Conservation (phyloP, 1,140 invertebrate species). For the Lysiphlebus fabarum region DNA sequence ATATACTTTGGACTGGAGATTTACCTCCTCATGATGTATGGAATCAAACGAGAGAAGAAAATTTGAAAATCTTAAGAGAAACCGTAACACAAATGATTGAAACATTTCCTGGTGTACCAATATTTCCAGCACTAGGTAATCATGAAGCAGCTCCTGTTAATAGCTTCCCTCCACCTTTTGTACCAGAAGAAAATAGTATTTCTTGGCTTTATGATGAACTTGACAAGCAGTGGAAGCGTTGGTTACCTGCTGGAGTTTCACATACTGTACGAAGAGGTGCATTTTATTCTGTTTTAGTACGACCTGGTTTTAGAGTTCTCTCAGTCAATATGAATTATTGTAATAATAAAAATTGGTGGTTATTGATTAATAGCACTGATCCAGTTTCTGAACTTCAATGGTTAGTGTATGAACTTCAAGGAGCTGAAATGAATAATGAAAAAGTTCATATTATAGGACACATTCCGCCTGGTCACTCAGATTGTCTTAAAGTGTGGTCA, state of each 20-base stretch:
- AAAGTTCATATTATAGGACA: conserved; percentile 98
- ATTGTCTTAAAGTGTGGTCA: conserved; percentile 91
- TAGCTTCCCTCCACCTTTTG: conserved; percentile 88
- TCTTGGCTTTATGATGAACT: conserved; percentile 92
- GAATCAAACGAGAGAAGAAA: conserved; percentile 91
- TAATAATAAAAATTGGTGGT: conserved; percentile 97
- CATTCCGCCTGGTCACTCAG: conserved; percentile 90
- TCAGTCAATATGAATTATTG: conserved; percentile 94
- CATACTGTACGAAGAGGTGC: conserved; percentile 82
- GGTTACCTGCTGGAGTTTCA: conserved; percentile 82
- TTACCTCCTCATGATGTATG: conserved; percentile 95
- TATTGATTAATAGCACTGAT: conserved; percentile 93
- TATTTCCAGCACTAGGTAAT: conserved; percentile 93
- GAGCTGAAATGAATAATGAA: conserved; percentile 87
- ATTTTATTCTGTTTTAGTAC: conserved; percentile 86
- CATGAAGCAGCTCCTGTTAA: conserved; percentile 95
- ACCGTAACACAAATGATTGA: conserved; percentile 81
- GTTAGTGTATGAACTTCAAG: conserved; percentile 91
- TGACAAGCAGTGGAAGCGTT: conserved; percentile 79
- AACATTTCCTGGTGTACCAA: conserved; percentile 84
- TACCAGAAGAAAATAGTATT: conserved; percentile 80
- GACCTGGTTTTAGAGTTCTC: conserved; percentile 83
- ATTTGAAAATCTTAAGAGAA: conserved; percentile 79
- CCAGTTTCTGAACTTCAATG: conserved; percentile 92
- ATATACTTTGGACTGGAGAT: conserved; percentile 98